Base-by-base conservation (phyloP, 92 coral and sea anemone species). In the Pocillopora meandrina region DNA sequence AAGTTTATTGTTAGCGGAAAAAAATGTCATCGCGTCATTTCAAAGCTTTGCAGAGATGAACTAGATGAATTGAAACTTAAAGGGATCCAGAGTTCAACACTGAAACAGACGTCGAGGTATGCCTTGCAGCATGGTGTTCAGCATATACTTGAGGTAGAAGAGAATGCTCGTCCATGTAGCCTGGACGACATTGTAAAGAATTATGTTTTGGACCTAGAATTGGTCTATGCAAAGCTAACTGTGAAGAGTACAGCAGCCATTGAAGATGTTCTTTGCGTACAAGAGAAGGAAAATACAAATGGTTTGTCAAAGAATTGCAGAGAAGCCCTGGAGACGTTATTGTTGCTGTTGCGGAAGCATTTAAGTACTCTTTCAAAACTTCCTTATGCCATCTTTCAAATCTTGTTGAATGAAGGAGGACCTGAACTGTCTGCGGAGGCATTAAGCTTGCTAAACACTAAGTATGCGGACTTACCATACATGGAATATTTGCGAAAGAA, bases 21-120 rank as follows among this genome's bases (percentile, higher is more conserved):
- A n/a, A 47, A 85, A 65, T 87, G 92, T 61, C 87, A 89, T 56
- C 60, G 71, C 69, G 49, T 76, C 10, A 90, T 90, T 67, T 61
- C 75, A 60, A 58, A 57, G 34, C 70, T 88, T 4, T 90, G 93
- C 34, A 56, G 49, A 57, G 21, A 61, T 7, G 57, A 82, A 15
- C 83, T 65, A 58, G 75, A 65, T 13, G 72, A 56, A 7, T 34
- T 87, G 34, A 90, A 77, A 52, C 36, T 31, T 19, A 71, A 78
- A 12, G 82, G 71, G 13, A 64, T 75, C 10, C 60, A 61, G 8
- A 1, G 58, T 12, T 6, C 82, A 78, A 18, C 58, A 12, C 1
- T 49, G 60, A 62, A 4, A 26, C 55, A 17, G 9, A 23, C 26
- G 0, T 23, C 75, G 34, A 68, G 23, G 33, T 80, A 80, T 47